phyloP scores from a whole-genome alignment of 1,140 invertebrate species.

The Drosophila lacteicornis region DNA sequence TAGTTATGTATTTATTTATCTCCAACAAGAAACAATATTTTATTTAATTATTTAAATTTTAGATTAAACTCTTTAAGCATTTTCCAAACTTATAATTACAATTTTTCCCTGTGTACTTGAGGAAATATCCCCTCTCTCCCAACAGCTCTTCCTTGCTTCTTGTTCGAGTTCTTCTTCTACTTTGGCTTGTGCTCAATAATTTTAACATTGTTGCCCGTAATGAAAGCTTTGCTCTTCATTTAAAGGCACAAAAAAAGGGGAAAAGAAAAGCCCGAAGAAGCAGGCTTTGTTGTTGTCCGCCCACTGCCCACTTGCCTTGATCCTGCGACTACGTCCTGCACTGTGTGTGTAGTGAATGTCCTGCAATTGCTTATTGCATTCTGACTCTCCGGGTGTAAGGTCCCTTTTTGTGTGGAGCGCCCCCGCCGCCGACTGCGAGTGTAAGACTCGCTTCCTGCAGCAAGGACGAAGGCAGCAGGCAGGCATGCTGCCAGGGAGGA shows the following conservation, averaged over 20 bases:
- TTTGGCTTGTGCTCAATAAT: conserved; percentile 75
- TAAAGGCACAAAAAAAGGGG: conserved; percentile 48
- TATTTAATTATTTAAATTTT: background rate
- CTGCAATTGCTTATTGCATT: conserved; percentile 50
- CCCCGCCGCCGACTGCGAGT: conserved; percentile 52
- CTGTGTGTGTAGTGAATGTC: conserved; percentile 23
- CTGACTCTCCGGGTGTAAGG: conserved; percentile 55
- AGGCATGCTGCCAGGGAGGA: background rate
- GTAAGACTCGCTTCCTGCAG: conserved; percentile 69
- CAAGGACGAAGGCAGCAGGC: conserved; percentile 33
- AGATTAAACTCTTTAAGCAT: no score
- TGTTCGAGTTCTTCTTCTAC: conserved; percentile 25
- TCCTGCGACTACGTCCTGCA: conserved; percentile 44
- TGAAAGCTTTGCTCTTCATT: conserved; percentile 84
- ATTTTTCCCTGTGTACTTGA: conserved; percentile 15
- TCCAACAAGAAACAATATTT: no score
- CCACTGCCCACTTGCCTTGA: conserved; percentile 13
- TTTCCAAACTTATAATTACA: background rate
- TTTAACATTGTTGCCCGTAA: conserved; percentile 84
- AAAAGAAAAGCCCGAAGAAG: conserved; percentile 9
- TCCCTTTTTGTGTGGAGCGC: conserved; percentile 52
- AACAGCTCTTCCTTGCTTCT: background rate
- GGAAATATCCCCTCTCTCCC: background rate
- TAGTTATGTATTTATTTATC: no score
- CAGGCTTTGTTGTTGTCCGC: conserved; percentile 46